These are phyloP conservation scores for Gila orcuttii DNA, from an alignment of 2,113 vertebrate genomes.

Conservation along the genomic window DNA sequence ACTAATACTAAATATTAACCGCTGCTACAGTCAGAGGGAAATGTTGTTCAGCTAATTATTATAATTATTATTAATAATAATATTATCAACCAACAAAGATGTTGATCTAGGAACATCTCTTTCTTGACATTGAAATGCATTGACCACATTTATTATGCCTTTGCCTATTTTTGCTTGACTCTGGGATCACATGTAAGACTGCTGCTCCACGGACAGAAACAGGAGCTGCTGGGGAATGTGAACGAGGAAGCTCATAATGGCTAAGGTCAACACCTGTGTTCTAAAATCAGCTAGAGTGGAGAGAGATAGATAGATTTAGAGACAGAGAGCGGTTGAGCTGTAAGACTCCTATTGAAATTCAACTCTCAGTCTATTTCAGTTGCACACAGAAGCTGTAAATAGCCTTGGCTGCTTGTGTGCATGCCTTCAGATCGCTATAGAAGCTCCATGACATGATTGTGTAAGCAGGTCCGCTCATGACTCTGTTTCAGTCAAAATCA, in stretches of 20 bases:
- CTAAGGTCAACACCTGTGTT: constrained; percentile 65
- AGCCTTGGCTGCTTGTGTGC: constrained; percentile 28
- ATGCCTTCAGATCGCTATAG: constrained; percentile 8
- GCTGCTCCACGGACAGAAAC: constrained; percentile 39
- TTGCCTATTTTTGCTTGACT: background rate
- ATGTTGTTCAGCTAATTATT: background rate
- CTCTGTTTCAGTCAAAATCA: background rate
- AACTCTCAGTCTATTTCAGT: constrained; percentile 51
- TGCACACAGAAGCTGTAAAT: constrained; percentile 48
- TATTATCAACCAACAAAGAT: background rate
- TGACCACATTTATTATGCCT: background rate
- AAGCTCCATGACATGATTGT: background rate
- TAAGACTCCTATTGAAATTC: constrained; percentile 40
- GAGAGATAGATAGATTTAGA: constrained; percentile 13
- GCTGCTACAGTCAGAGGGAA: background rate
- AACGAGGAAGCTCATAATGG: constrained; percentile 33
- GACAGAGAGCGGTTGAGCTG: background rate
- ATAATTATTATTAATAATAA: no score
- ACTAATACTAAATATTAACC: background rate
- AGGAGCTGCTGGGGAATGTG: constrained; percentile 48
- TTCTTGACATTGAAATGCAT: background rate
- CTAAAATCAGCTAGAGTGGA: constrained; percentile 52
- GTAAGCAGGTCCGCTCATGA: background rate
- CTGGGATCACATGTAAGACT: constrained; percentile 13
- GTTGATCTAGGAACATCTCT: background rate